These are phyloP conservation scores for Gorsachius goisagi DNA, from an alignment of 2,113 vertebrate species.

Conservation along the genomic window DNA sequence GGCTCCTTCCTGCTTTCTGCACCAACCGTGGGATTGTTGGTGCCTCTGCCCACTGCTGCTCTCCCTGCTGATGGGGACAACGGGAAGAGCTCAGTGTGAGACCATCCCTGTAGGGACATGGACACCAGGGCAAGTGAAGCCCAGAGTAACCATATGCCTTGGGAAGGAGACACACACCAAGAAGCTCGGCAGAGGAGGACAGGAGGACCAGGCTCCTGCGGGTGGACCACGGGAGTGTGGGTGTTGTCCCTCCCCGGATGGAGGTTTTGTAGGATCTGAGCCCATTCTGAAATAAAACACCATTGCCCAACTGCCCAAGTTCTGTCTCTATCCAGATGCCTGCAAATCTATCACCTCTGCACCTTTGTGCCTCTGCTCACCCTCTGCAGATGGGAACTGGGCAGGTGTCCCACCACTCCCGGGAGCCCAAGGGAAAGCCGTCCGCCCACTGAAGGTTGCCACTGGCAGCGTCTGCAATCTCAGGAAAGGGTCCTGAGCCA, in stretches of 20 bases:
- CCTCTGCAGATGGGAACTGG: background rate
- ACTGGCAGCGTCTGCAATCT: background rate
- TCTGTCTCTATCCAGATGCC: background rate
- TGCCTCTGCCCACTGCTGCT: background rate
- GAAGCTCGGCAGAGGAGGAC: background rate
- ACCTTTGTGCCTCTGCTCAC: background rate
- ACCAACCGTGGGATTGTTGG: background rate
- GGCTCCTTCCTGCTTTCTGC: background rate
- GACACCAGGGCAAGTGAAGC: background rate
- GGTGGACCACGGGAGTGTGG: fast-evolving
- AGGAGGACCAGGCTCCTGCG: background rate
- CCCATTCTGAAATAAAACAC: background rate
- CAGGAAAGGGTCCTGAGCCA: background rate
- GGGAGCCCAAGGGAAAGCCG: background rate
- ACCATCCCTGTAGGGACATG: background rate
- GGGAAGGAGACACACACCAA: background rate
- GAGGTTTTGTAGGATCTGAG: background rate
- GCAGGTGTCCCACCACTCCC: background rate
- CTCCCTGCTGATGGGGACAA: background rate
- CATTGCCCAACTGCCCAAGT: background rate
- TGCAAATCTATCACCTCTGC: background rate
- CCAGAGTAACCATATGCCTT: background rate
- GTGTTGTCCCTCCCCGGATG: background rate
- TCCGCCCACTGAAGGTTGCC: too few relatives aligned
- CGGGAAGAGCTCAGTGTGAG: background rate